Base-by-base conservation (phyloP, 2,888 invertebrate species). In the Steromphala cineraria region DNA sequence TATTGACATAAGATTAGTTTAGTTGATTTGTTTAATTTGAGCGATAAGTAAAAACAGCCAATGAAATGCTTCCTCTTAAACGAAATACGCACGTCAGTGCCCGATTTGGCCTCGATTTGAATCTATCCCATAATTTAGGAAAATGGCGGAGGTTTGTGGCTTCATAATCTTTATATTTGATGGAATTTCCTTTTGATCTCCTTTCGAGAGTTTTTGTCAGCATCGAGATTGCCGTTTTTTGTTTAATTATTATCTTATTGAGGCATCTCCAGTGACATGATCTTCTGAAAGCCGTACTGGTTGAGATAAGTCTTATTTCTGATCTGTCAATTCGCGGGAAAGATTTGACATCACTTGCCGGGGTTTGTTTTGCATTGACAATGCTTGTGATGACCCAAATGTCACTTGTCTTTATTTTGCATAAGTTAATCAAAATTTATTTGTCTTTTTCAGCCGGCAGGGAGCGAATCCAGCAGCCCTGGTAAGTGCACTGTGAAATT, bases 131-230 rank as follows among this genome's bases (percentile, higher is more conserved):
- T 89, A 91, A 91, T 90, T 86, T 84, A 78, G 80, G 81, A 91
- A 92, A 86, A 93, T 93, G 93, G 92, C 92, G 92, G 92, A 92
- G 90, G 93, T 92, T 87, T 89, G 88, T 85, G 79, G 55, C 53
- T 55, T 76, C 53, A 55, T 53, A 53, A 53, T 56, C 67, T 53
- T 52, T 62, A 76, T 79, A 62, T 85, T 78, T 81, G 77, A 78
- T 79, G 84, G 86, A 85, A 85, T 85, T 85, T 86, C 82, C 83
- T 79, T 62, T 52, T 55, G 55, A 79, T 75, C 53, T 53, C n/a
- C 24, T 46, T 55, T 40, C 55, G n/a, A 79, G 10, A 55, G 28
- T 79, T 52, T 36, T 81, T 75, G 62, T 62, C n/a, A 24, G 55
- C 53, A 62, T 80, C 74, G 53, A 21, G 67, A 84, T 76, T 76